These are phyloP conservation scores for Formica selysi DNA, from an alignment of 1,140 invertebrate genomes.

Conservation along the genomic window DNA sequence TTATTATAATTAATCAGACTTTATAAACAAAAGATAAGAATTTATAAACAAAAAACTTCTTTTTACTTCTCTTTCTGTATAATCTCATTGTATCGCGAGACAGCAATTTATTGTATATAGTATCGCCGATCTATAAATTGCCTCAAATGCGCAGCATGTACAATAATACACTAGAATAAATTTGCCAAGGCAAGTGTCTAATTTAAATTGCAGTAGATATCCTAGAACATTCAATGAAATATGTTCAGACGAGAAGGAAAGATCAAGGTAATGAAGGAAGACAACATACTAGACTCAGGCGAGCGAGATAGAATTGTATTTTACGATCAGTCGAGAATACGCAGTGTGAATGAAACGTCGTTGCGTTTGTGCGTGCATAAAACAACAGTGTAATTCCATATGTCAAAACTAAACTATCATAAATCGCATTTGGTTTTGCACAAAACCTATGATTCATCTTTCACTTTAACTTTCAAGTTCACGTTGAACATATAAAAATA, in stretches of 20 bases:
- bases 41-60: background rate
- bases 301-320: background rate
- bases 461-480: background rate
- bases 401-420: background rate
- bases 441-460: background rate
- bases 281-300: background rate
- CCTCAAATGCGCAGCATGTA: too few relatives aligned
- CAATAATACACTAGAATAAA: background rate
- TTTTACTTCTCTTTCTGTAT: background rate
- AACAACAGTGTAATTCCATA: background rate
- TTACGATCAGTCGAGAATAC: conserved; percentile 56
- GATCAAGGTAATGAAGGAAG: conserved; percentile 36
- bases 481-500: background rate
- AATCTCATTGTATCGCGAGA: background rate
- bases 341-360: conserved; percentile 37
- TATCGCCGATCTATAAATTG: background rate
- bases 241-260: background rate
- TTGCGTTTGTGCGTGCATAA: background rate
- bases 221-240: background rate
- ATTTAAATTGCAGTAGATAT: conserved; percentile 1
- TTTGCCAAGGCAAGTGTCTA: background rate
- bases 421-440: background rate
- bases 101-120: background rate
- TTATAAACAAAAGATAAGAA: background rate
- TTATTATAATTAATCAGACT: background rate